Conservation (phyloP, 2,797 vertebrate species). For the Enteromius anoplus region DNA sequence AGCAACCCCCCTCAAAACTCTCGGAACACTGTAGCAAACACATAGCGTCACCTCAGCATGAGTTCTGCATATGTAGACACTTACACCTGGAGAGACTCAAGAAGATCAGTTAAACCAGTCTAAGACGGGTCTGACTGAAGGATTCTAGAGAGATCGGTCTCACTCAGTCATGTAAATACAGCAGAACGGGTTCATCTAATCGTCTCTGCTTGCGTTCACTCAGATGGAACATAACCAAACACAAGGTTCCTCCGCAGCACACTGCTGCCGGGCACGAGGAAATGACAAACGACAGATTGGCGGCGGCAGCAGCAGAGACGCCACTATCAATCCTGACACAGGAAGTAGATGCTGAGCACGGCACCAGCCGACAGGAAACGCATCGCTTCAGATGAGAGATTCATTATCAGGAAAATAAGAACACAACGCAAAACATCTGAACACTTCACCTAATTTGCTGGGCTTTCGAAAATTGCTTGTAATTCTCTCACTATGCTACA, state of each 20-base stretch:
- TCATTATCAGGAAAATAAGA: not conserved
- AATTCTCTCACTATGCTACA: not conserved
- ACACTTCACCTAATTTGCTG: not conserved
- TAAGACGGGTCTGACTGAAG: not conserved
- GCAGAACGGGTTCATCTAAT: not conserved
- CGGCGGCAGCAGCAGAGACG: conserved; percentile 51
- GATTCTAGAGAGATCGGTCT: not conserved
- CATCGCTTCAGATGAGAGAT: conserved; percentile 52
- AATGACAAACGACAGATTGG: conserved; percentile 57
- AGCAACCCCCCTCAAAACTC: no score
- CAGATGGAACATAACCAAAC: conserved; percentile 18
- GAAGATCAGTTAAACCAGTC: not conserved
- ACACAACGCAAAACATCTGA: not conserved
- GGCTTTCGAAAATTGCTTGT: not conserved
- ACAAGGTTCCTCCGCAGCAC: conserved; percentile 30
- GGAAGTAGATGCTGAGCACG: conserved; percentile 46
- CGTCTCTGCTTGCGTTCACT: not conserved
- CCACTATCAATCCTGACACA: conserved; percentile 57
- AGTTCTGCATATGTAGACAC: not conserved
- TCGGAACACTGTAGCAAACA: no score
- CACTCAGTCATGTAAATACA: not conserved
- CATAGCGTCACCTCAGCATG: not conserved
- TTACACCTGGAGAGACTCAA: not conserved
- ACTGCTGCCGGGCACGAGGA: conserved; percentile 44
- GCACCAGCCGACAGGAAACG: conserved; percentile 57